Evolutionary conservation across 37 sponge, comb jelly and placozoan species (phyloP), one percentile per base, ranked within the genome.

Genomic region (Hexactinellida sp.): DNA sequence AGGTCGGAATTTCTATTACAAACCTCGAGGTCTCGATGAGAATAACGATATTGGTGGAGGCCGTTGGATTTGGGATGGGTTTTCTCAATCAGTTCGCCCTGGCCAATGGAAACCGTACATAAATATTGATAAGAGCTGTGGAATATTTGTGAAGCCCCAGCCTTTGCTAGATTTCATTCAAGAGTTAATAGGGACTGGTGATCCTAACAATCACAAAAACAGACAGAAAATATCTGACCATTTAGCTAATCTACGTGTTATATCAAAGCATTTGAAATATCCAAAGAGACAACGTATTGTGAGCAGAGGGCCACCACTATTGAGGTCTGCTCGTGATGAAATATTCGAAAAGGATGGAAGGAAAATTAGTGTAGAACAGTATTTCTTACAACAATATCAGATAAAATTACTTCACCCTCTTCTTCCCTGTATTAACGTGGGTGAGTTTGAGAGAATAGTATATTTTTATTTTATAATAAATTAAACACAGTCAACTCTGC

Each of bases 1-100:
- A 1, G 76, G 76, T 63, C 76, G 76, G 34, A 63, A 28, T 63
- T 63, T 63, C 76, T 63, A 32, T n/a, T 63, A 25, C 76, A 25
- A 63, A 10, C 76, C 76, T 32, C 21, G 13, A 28, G 34, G 30
- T 32, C 13, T 63, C 5, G 30, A 63, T 32, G 28, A 63, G 13
- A 3, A 32, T 7, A 63, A 63, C 13, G 76, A 63, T 28, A 10
- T 63, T 63, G 28, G 76, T 32, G 32, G 76, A 32, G 76, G 76
- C 76, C 76, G 76, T 10, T 63, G 76, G 76, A 63, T 63, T n/a
- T 63, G 76, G 76, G 76, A 63, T n/a, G 76, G 76, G 3, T 63
- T 63, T 23, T 63, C 30, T 23, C 76, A 63, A 63, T 63, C 76
- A 10, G 76, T 63, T 7, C 76, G 76, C 13, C 76, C 76, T n/a